phyloP scores from a whole-genome alignment of 2,113 vertebrate genomes.

The Petaurus breviceps region DNA sequence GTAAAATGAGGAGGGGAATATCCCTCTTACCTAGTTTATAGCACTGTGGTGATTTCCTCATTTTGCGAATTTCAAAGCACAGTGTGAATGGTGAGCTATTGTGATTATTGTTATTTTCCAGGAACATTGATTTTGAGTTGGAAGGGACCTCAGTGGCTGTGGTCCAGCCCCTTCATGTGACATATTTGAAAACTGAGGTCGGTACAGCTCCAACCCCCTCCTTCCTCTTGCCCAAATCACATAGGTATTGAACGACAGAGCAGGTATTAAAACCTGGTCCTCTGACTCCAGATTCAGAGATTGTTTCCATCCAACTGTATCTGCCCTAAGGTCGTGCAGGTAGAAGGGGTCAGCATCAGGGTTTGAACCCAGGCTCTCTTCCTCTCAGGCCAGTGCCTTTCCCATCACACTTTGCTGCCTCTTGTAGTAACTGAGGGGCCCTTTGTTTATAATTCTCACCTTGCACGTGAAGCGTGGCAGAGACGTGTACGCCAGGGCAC shows the following conservation, averaged over 20 bases:
- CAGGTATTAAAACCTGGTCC: background rate
- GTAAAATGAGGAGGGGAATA: background rate
- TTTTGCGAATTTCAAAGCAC: background rate
- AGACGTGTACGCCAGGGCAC: conserved; percentile 88
- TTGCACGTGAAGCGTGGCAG: conserved; percentile 92
- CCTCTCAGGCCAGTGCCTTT: background rate
- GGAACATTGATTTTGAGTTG: background rate
- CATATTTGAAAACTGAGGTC: background rate
- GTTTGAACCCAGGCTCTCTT: too few relatives aligned
- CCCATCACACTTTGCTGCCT: background rate
- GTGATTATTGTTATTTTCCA: background rate
- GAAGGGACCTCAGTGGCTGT: background rate
- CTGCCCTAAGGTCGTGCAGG: background rate
- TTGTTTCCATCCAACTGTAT: too few relatives aligned
- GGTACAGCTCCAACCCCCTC: background rate
- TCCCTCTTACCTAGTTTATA: background rate
- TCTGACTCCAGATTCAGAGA: background rate
- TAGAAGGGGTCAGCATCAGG: background rate
- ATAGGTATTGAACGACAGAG: background rate
- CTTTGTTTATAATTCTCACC: conserved; percentile 79
- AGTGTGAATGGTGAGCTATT: background rate
- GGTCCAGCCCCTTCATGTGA: background rate
- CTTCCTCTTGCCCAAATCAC: background rate
- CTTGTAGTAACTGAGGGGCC: background rate
- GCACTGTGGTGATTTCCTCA: background rate